phyloP scores from a whole-genome alignment of 35 echinoderm and acorn worm species.

The Apostichopus japonicus region DNA sequence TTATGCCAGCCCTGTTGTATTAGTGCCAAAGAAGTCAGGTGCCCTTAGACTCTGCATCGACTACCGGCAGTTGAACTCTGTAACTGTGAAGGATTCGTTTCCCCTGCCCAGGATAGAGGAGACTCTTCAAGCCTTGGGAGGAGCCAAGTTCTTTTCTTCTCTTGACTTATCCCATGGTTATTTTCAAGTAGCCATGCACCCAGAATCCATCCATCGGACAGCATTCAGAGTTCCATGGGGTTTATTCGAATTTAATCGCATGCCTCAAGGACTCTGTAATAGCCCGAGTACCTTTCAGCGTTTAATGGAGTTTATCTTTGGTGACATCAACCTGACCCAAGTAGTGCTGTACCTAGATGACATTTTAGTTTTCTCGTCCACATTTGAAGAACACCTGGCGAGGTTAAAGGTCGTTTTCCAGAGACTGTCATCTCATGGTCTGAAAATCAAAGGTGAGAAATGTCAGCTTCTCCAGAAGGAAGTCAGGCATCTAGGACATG shows the following conservation, averaged over 20 bases:
- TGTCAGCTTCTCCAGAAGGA: slow-evolving; percentile 5
- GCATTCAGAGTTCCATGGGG: slow-evolving; percentile 76
- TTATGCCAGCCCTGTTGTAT: slow-evolving; percentile 74
- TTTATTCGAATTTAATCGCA: slow-evolving; percentile 68
- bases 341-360: slow-evolving; percentile 80
- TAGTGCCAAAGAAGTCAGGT: slow-evolving; percentile 64
- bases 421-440: slow-evolving; percentile 22
- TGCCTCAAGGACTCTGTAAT: slow-evolving; percentile 86
- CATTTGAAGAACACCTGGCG: slow-evolving; percentile 63
- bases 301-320: slow-evolving; percentile 66
- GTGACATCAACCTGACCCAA: slow-evolving; percentile 66
- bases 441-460: slow-evolving; percentile 51
- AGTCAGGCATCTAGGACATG: slow-evolving; percentile 33
- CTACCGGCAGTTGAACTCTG: slow-evolving; percentile 66
- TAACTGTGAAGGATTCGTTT: slow-evolving; percentile 64
- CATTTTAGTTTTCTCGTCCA: slow-evolving; percentile 66
- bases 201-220: slow-evolving; percentile 34
- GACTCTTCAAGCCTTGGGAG: slow-evolving; percentile 59
- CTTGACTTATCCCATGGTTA: slow-evolving; percentile 73
- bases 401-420: slow-evolving; percentile 50
- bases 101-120: slow-evolving; percentile 74
- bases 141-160: slow-evolving; percentile 65
- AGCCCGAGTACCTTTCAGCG: slow-evolving; percentile 75
- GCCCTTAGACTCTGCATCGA: slow-evolving; percentile 71
- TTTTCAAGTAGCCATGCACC: slow-evolving; percentile 66